A percentile compares a stretch with the other conserved stretches of the same genome.
Conservation (phyloP, 2,113 vertebrate species). For the Pitta sordida region DNA sequence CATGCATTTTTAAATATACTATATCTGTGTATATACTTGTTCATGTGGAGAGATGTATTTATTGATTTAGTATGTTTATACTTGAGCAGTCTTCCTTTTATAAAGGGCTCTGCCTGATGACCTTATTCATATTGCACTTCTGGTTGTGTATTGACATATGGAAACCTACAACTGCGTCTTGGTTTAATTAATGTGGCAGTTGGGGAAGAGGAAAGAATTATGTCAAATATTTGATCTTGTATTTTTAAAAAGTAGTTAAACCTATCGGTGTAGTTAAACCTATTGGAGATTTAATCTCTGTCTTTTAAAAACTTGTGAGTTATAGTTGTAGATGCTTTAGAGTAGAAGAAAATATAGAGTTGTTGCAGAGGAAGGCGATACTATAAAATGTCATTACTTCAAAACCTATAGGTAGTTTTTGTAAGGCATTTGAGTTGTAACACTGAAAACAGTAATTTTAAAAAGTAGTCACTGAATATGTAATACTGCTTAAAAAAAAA, state of each 20-base stretch:
- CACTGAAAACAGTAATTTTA: neutral
- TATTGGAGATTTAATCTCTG: neutral
- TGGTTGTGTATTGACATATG: neutral
- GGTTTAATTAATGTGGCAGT: neutral
- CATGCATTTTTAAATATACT: neutral
- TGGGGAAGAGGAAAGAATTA: neutral
- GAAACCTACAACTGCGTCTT: neutral
- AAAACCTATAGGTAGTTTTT: neutral
- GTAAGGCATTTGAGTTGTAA: neutral
- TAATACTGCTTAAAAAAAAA: neutral
- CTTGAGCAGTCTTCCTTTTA: neutral
- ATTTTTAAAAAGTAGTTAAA: too few relatives aligned
- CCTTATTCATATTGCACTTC: neutral
- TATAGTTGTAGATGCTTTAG: neutral
- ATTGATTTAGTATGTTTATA: neutral
- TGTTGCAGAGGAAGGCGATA: neutral
- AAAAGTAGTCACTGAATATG: neutral
- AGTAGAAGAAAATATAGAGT: neutral
- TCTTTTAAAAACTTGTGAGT: neutral
- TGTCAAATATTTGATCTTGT: neutral
- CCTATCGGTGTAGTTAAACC: neutral
- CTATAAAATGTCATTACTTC: neutral
- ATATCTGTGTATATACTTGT: neutral
- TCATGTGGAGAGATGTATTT: neutral
- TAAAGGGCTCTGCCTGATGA: neutral